phyloP scores from a whole-genome alignment of 64 coral and sea anemone species.

The Dendrophyllia cribrosa region DNA sequence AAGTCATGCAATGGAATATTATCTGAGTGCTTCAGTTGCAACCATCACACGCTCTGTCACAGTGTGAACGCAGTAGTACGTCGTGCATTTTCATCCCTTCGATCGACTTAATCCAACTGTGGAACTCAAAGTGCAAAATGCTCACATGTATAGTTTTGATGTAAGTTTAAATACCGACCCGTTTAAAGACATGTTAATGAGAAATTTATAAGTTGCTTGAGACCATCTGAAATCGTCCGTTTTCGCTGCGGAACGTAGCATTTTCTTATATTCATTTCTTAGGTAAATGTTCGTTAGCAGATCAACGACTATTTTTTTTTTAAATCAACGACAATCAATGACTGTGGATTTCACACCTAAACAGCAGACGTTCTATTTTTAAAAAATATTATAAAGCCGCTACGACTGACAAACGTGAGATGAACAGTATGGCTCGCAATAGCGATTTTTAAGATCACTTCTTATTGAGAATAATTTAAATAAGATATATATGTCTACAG shows the following conservation, averaged over 20 bases:
- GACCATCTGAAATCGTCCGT: too few relatives aligned
- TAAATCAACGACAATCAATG: too few relatives aligned
- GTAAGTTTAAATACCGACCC: neutral
- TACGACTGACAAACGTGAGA: too few relatives aligned
- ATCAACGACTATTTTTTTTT: too few relatives aligned
- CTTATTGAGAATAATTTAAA: too few relatives aligned
- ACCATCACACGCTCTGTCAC: neutral
- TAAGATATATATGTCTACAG: neutral
- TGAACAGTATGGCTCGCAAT: too few relatives aligned
- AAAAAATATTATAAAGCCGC: neutral
- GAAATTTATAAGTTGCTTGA: neutral
- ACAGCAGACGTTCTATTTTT: neutral
- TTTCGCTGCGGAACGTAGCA: neutral
- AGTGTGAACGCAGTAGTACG: too few relatives aligned
- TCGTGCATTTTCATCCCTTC: too few relatives aligned
- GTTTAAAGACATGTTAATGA: neutral
- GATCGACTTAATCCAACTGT: too few relatives aligned
- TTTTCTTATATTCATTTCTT: neutral
- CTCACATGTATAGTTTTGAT: neutral
- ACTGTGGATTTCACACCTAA: neutral
- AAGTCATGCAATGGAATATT: slow-evolving; percentile 17
- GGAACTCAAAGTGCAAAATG: too few relatives aligned
- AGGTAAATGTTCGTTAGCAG: neutral
- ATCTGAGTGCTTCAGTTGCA: neutral
- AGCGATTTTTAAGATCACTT: too few relatives aligned